Conservation (phyloP, 1,140 invertebrate genomes). For the Heliconius melpomene region DNA sequence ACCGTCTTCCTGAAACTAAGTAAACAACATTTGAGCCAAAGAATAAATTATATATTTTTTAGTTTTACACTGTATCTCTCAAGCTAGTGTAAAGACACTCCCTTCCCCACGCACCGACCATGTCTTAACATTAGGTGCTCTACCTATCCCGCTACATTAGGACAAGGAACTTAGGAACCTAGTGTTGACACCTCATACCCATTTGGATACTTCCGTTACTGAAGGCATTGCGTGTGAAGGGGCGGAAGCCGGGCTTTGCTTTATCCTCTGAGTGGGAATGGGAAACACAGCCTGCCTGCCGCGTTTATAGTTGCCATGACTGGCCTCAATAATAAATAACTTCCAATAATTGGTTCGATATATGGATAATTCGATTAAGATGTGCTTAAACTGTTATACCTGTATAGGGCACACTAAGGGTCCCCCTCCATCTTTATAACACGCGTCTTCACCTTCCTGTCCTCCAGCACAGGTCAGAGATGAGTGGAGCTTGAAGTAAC, state of each 20-base stretch:
- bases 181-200: no score
- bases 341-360: neutral
- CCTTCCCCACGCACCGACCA: no score
- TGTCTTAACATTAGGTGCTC: no score
- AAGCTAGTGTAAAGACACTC: no score
- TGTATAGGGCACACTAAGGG: slow-evolving; percentile 41
- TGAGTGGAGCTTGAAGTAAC: slow-evolving; percentile 34
- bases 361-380: neutral
- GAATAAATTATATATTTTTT: neutral
- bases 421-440: slow-evolving; percentile 42
- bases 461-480: slow-evolving; percentile 43
- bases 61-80: neutral
- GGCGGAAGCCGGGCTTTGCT: no score
- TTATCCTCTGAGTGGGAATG: no score
- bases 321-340: neutral
- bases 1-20: neutral
- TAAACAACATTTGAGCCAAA: neutral
- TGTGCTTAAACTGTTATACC: slow-evolving; percentile 13
- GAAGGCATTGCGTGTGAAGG: no score
- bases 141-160: no score
- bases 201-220: no score
- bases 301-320: no score
- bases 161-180: no score
- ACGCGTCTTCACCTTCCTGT: slow-evolving; percentile 33
- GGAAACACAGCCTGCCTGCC: no score